Evolutionary conservation across 1,140 invertebrate species (phyloP), one percentile per base, ranked within the genome.

Genomic region (Tetragnatha versicolor): DNA sequence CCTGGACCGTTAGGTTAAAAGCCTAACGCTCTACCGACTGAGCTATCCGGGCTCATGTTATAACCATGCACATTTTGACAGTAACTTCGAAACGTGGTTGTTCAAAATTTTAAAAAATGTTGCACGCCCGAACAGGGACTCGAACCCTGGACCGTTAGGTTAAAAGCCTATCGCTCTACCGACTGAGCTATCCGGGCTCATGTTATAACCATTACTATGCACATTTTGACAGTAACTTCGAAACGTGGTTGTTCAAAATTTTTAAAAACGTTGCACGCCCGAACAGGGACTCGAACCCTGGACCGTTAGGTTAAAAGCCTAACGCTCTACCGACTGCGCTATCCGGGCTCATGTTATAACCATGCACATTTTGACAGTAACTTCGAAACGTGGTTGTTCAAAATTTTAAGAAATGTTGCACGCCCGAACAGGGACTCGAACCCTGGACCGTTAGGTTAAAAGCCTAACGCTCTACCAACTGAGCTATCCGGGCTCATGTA

Each of bases 1-100:
- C 72, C 72, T 75, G 72, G 72, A 75, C 72, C 72, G 72, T 75
- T 75, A 75, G 72, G 72, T 75, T 75, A 75, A 75, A 75, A 75
- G 72, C 72, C 72, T 75, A 75, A 75, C 72, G 72, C 72, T 75
- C 72, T 75, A 75, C 72, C 72, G 72, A 75, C 72, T 75, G 72
- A 75, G 72, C 72, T 75, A 75, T 65, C 72, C 72, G 72, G 72
- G 72, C 72, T 61, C 37, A n/a, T n/a, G n/a, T n/a, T n/a, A n/a
- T n/a, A n/a, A n/a, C n/a, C n/a, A n/a, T n/a, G n/a, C n/a, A n/a
- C n/a, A n/a, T n/a, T n/a, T n/a, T n/a, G n/a, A n/a, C n/a, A n/a
- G n/a, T n/a, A n/a, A n/a, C n/a, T n/a, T n/a, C n/a, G n/a, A n/a
- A n/a, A n/a, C n/a, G n/a, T n/a, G n/a, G n/a, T n/a, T n/a, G n/a